phyloP scores from a whole-genome alignment of 2,888 invertebrate genomes.

The Nomada fucata region DNA sequence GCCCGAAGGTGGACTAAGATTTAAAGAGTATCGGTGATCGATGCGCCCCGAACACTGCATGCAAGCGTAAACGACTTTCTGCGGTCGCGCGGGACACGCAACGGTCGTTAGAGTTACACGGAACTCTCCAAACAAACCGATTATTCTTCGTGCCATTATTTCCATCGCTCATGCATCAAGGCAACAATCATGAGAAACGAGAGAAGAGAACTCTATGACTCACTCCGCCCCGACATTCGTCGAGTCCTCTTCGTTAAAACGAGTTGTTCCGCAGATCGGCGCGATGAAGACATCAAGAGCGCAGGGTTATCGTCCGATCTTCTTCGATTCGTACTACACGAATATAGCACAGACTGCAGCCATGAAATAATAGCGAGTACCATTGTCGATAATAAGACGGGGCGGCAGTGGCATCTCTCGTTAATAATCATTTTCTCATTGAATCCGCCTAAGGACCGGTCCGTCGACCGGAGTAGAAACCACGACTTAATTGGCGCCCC shows the following conservation, averaged over 20 bases:
- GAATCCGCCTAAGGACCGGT: conserved; percentile 57
- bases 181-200: not conserved
- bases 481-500: conserved; percentile 65
- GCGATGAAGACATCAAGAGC: conserved; percentile 48
- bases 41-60: conserved; percentile 42
- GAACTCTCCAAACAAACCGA: not conserved
- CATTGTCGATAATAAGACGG: conserved; percentile 48
- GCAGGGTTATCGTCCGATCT: not conserved
- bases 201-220: not conserved
- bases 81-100: conserved; percentile 8
- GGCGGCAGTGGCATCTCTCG: conserved; percentile 51
- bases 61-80: conserved; percentile 31
- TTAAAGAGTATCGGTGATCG: conserved; percentile 46
- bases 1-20: conserved; percentile 36
- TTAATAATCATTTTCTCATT: conserved; percentile 65
- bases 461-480: conserved; percentile 41
- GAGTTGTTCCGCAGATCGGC: not conserved
- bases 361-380: conserved; percentile 10
- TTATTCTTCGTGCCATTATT: conserved; percentile 11
- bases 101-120: conserved; percentile 21
- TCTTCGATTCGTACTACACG: not conserved
- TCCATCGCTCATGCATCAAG: not conserved
- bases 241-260: not conserved
- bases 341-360: not conserved
- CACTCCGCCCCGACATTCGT: not conserved